Percentiles rank a stretch among this genome's conserved stretches.
These are phyloP conservation scores for Drosophila dives DNA, from an alignment of 2,888 invertebrate species.

Conservation along the genomic window DNA sequence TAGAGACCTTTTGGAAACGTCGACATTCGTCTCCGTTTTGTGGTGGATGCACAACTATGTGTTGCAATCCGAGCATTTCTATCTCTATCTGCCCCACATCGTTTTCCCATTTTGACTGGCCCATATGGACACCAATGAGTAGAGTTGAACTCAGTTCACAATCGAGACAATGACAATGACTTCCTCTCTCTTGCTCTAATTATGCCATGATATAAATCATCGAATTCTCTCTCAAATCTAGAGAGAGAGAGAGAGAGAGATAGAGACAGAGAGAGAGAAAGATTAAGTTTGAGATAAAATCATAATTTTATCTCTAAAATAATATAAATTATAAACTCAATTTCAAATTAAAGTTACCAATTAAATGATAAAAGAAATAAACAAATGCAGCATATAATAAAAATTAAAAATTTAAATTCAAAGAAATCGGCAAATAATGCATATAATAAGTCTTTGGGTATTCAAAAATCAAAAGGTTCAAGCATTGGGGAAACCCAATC, in stretches of 20 bases:
- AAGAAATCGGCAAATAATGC: background rate
- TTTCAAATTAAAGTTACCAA: background rate
- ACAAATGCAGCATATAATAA: background rate
- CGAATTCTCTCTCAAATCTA: background rate
- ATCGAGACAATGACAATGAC: constrained; percentile 28
- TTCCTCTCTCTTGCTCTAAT: constrained; percentile 33
- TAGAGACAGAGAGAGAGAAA: background rate
- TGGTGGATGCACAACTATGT: constrained; percentile 37
- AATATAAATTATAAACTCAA: background rate
- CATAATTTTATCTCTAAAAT: background rate
- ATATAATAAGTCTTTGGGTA: background rate
- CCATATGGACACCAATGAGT: background rate
- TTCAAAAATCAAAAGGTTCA: too few species aligned
- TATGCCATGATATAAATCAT: constrained; percentile 17
- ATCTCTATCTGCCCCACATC: background rate
- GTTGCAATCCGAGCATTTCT: constrained; percentile 16
- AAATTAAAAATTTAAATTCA: background rate
- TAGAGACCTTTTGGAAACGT: constrained; percentile 29
- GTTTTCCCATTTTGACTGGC: constrained; percentile 17
- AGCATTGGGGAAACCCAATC: background rate
- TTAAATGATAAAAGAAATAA: background rate
- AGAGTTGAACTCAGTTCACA: constrained; percentile 26
- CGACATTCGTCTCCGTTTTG: background rate
- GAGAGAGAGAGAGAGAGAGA: background rate
- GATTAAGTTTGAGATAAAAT: background rate